Evolutionary conservation across 2,888 invertebrate species (phyloP), one percentile per base, ranked within the genome.

Genomic region (Eulithis testata): DNA sequence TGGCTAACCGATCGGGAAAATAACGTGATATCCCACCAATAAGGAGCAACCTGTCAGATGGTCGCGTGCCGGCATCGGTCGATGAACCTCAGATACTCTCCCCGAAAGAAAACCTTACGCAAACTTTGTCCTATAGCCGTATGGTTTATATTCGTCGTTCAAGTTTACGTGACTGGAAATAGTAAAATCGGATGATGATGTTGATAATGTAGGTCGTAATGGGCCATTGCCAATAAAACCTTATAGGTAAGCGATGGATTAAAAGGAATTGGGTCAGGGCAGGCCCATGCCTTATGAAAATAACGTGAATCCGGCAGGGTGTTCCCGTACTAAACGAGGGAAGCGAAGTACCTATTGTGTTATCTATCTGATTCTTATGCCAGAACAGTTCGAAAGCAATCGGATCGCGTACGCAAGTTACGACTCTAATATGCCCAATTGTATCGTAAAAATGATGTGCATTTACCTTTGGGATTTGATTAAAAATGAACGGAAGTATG

Each of bases 191-290:
- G 91, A 90, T 91, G 92, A 91, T 91, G 91, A 92, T 91, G 90
- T 91, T 93, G 92, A 93, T 93, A 92, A 93, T 92, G 89, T 91
- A 90, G 89, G 91, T 89, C 89, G 90, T 91, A 90, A 93, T 91
- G 88, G 91, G 90, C 90, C 89, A 89, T 89, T 88, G 89, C 89
- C 90, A 92, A 92, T 92, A 92, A 92, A 91, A 92, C 90, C 90
- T 92, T 92, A 91, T 92, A 93, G 91, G 93, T 91, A 92, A 92
- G 89, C 90, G 89, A 91, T 92, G 91, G 91, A 92, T 91, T 91
- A 90, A 87, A 91, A 89, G 86, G 85, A 92, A 91, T 82, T 91
- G 77, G 92, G 91, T 91, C 91, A 92, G 87, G 89, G 90, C 84
- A 87, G 87, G 86, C 88, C 82, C 84, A 78, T 85, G 79, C 83